Conservation (phyloP, 1,140 invertebrate species). For the Bombus difficillimus region DNA sequence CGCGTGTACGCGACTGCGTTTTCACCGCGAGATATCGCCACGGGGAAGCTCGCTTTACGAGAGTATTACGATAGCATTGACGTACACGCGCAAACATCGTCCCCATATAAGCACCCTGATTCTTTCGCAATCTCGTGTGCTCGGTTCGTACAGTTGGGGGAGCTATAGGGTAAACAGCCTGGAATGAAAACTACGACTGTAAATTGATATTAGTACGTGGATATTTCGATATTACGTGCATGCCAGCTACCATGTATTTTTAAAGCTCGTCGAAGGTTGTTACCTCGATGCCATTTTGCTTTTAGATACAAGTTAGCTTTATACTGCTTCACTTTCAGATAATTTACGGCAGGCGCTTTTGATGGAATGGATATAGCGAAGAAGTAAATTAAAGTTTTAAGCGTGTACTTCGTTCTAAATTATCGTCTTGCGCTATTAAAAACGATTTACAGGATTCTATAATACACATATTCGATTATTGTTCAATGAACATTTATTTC, state of each 20-base stretch:
- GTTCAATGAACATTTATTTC: background rate
- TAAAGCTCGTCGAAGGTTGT: background rate
- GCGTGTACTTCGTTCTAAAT: too few species aligned
- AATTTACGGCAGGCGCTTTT: too few species aligned
- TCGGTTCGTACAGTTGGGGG: background rate
- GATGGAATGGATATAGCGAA: too few species aligned
- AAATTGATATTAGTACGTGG: background rate
- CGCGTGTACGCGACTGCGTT: background rate
- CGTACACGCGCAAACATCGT: background rate
- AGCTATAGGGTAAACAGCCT: background rate
- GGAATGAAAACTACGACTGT: background rate
- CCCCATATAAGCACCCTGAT: background rate
- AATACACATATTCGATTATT: background rate
- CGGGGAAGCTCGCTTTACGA: background rate
- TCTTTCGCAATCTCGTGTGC: background rate
- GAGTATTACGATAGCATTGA: background rate
- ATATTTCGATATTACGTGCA: background rate
- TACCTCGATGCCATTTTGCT: too few species aligned
- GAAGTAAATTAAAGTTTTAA: background rate
- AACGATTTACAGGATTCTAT: too few species aligned
- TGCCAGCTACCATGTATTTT: background rate
- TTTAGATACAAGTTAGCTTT: too few species aligned
- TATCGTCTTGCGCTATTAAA: too few species aligned
- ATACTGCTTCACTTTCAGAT: too few species aligned
- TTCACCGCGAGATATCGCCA: constrained; percentile 24